These are phyloP conservation scores for Neofelis nebulosa DNA, from an alignment of 2,113 vertebrate genomes.

Conservation along the genomic window DNA sequence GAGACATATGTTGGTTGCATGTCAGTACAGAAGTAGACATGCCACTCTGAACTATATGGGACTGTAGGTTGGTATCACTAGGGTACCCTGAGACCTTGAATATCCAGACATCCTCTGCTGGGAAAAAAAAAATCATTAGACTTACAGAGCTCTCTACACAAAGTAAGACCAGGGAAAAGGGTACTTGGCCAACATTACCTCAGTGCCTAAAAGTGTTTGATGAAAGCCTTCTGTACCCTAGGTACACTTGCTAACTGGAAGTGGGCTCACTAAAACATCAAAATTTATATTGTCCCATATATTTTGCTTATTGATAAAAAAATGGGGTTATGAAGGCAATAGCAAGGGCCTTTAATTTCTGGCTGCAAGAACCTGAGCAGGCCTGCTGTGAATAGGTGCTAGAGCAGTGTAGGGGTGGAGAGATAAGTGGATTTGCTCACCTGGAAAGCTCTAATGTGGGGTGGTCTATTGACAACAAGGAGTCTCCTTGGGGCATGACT, in stretches of 20 bases:
- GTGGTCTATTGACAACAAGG: not conserved
- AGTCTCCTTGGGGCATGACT: not conserved
- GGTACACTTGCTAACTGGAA: not conserved
- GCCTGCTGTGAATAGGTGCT: not conserved
- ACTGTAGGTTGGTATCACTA: not conserved
- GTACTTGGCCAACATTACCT: not conserved
- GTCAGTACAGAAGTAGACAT: not conserved
- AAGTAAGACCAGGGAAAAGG: not conserved
- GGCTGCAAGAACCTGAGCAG: not conserved
- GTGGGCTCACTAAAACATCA: not conserved
- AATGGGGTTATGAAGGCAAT: not conserved
- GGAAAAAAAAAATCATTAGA: not conserved
- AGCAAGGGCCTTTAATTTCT: not conserved
- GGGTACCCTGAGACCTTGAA: not conserved
- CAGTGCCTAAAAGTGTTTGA: not conserved
- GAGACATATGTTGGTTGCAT: not conserved
- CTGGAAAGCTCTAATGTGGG: not conserved
- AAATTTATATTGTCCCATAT: not conserved
- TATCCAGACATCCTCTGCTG: not conserved
- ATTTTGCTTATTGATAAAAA: not conserved
- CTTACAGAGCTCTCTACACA: not conserved
- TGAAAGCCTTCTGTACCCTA: not conserved
- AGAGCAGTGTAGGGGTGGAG: not conserved
- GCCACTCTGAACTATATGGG: not conserved
- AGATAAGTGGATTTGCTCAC: not conserved